A percentile compares a stretch with the other conserved stretches of the same genome.
Conservation (phyloP, 2,797 vertebrate species). For the Takifugu ocellatus region DNA sequence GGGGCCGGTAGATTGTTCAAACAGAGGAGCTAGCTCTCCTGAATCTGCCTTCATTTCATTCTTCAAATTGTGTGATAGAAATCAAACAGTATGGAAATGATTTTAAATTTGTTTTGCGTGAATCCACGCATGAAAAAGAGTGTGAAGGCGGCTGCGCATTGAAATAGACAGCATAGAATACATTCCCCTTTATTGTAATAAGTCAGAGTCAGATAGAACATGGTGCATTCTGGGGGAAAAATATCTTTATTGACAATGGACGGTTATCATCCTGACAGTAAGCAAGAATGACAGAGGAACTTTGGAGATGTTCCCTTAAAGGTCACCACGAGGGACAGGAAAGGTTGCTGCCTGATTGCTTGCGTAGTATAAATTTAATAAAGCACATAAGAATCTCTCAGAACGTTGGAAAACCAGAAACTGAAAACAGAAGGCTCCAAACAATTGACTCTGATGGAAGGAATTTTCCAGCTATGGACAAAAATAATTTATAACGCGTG, state of each 20-base stretch:
- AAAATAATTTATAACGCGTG: too few species aligned
- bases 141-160: conserved; percentile 6
- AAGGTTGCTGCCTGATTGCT: neutral
- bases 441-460: too few species aligned
- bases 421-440: too few species aligned
- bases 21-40: conserved; percentile 54
- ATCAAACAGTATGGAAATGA: conserved; percentile 58
- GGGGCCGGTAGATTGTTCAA: conserved; percentile 57
- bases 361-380: too few species aligned
- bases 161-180: conserved; percentile 11
- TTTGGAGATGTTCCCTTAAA: neutral
- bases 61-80: conserved; percentile 50
- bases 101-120: conserved; percentile 49
- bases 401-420: too few species aligned
- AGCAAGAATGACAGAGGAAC: too few species aligned
- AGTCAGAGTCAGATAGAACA: neutral
- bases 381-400: too few species aligned
- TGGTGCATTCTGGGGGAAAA: neutral
- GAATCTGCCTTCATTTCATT: conserved; percentile 40
- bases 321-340: neutral
- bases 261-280: too few species aligned
- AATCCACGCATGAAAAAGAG: conserved; percentile 37
- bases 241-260: too few species aligned
- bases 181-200: neutral
- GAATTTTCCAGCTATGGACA: too few species aligned